Percentiles rank a stretch among this genome's conserved stretches.
phyloP scores from a whole-genome alignment of 2,113 vertebrate species.

The Nothocercus nigrocapillus region DNA sequence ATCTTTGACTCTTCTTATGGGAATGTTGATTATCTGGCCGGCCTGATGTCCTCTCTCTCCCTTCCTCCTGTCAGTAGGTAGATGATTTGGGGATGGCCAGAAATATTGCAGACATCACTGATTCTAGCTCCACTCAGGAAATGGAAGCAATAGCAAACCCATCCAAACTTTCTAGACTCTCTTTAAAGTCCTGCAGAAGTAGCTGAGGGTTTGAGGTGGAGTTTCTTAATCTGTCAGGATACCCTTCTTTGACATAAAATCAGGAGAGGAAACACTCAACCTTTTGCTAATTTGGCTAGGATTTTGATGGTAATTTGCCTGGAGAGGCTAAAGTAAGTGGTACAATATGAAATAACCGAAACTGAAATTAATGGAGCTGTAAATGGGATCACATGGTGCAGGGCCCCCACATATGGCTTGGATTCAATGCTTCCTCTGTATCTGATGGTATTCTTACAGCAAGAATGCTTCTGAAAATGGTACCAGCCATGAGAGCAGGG shows the following conservation, averaged over 20 bases:
- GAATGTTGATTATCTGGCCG: neutral
- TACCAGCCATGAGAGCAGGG: neutral
- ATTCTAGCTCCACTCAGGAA: slow-evolving; percentile 1
- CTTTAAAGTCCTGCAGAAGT: neutral
- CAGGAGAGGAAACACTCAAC: neutral
- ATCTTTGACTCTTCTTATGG: neutral
- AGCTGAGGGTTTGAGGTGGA: neutral
- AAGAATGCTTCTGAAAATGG: slow-evolving; percentile 33
- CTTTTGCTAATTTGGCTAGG: neutral
- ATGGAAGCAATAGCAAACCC: slow-evolving; percentile 36
- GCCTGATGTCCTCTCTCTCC: neutral
- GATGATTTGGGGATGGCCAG: neutral
- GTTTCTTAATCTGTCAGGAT: neutral
- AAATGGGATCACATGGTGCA: slow-evolving; percentile 13
- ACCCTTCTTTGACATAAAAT: neutral
- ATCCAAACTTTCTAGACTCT: neutral
- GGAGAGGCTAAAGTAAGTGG: slow-evolving; percentile 1
- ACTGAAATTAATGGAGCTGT: slow-evolving; percentile 35
- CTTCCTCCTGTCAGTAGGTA: neutral
- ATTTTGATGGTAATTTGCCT: slow-evolving; percentile 27
- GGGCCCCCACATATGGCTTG: slow-evolving; percentile 37
- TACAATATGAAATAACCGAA: slow-evolving; percentile 51
- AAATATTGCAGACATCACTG: neutral
- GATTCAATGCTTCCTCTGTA: slow-evolving; percentile 21
- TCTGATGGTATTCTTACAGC: neutral